Evolutionary conservation across 2,113 vertebrate genomes (phyloP).

Genomic region (Gallinago media): DNA sequence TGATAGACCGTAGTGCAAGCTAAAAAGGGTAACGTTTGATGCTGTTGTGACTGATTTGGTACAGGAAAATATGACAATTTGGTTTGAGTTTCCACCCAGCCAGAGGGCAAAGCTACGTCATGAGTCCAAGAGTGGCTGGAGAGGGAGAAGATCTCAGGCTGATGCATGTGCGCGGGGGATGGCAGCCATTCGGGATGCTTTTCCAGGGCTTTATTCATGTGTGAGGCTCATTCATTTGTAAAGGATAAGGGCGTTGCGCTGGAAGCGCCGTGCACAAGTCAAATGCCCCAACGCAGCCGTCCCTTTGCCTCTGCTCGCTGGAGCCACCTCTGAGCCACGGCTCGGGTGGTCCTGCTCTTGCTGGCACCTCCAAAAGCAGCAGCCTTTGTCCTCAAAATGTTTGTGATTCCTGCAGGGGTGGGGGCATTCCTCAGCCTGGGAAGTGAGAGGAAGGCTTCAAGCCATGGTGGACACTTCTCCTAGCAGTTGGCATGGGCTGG

Average conservation of each 20-base stretch:
- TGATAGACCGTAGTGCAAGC: background rate
- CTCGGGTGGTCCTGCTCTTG: background rate
- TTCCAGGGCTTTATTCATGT: background rate
- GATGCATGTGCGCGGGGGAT: background rate
- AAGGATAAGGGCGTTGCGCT: background rate
- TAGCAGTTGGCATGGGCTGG: background rate
- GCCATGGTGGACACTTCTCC: background rate
- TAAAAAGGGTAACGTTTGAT: background rate
- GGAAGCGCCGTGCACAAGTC: background rate
- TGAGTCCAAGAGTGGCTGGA: background rate
- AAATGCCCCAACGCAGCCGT: rapidly evolving
- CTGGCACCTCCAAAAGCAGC: background rate
- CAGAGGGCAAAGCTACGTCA: background rate
- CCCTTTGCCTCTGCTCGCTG: background rate
- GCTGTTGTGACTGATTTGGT: rapidly evolving
- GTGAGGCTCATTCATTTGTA: background rate
- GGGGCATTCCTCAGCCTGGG: background rate
- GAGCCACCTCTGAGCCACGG: background rate
- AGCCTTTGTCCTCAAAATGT: background rate
- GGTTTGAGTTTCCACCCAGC: background rate
- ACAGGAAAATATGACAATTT: background rate
- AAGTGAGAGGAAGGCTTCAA: background rate
- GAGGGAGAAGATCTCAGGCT: background rate
- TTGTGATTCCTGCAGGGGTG: background rate
- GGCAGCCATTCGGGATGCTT: background rate